Percentiles rank a stretch among this genome's conserved stretches.
phyloP scores from a whole-genome alignment of 2,113 vertebrate species.

The Sardina pilchardus region DNA sequence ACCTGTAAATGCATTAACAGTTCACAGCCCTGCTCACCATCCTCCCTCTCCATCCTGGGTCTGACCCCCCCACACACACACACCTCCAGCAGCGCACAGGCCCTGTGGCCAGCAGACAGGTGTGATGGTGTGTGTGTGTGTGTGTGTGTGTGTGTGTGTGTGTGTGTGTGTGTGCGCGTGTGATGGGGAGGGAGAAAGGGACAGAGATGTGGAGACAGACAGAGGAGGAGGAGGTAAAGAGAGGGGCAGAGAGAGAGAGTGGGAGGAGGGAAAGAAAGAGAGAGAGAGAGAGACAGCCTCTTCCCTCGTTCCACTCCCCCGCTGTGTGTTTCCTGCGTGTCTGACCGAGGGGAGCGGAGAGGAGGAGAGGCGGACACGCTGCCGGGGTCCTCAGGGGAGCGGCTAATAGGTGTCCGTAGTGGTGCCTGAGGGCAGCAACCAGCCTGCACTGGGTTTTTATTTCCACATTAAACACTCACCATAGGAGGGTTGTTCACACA shows the following conservation, averaged over 20 bases:
- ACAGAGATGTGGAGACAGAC: background rate
- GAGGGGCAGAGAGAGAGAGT: background rate
- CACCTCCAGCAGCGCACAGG: too few relatives aligned
- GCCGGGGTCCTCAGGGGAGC: background rate
- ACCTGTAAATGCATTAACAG: too few relatives aligned
- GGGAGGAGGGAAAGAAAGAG: background rate
- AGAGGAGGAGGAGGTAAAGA: background rate
- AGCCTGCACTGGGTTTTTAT: background rate
- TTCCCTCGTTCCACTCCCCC: background rate
- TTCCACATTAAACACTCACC: background rate
- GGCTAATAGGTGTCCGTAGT: background rate
- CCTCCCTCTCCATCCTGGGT: too few relatives aligned
- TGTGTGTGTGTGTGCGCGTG: too few relatives aligned
- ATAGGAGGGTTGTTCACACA: background rate
- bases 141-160: too few relatives aligned
- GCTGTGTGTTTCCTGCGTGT: background rate
- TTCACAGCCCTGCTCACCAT: too few relatives aligned
- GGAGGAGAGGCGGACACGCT: background rate
- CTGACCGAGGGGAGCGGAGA: background rate
- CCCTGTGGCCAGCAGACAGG: too few relatives aligned
- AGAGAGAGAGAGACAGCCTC: background rate
- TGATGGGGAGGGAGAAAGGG: too few relatives aligned
- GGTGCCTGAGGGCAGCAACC: background rate
- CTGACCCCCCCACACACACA: too few relatives aligned
- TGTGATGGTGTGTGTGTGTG: too few relatives aligned